phyloP scores from a whole-genome alignment of 2,888 invertebrate species.

The Oithona nana region DNA sequence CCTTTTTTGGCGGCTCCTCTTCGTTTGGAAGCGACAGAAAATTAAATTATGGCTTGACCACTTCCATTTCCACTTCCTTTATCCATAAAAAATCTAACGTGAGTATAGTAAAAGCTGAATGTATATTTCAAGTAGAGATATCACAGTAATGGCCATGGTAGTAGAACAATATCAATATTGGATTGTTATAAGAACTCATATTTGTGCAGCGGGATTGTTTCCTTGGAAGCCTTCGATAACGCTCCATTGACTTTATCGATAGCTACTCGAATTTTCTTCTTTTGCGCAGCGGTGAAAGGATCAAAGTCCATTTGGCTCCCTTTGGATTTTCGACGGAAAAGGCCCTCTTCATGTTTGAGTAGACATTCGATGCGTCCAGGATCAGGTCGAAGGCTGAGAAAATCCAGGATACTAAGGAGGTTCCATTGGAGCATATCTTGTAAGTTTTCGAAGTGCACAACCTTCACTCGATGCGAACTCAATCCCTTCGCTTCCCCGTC shows the following conservation, averaged over 20 bases:
- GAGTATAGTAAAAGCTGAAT: too few species aligned
- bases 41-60: too few species aligned
- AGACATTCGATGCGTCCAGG: constrained; percentile 18
- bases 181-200: constrained; percentile 19
- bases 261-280: constrained; percentile 18
- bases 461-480: constrained; percentile 16
- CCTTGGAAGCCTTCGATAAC: constrained; percentile 9
- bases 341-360: constrained; percentile 17
- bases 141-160: too few species aligned
- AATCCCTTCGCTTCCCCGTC: background rate
- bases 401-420: constrained; percentile 18
- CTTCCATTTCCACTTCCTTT: too few species aligned
- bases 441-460: constrained; percentile 20
- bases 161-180: too few species aligned
- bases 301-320: constrained; percentile 12
- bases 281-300: constrained; percentile 19
- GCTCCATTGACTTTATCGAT: constrained; percentile 17
- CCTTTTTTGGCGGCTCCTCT: too few species aligned
- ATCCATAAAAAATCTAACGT: too few species aligned
- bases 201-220: constrained; percentile 17
- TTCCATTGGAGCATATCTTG: constrained; percentile 16
- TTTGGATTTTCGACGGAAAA: constrained; percentile 18
- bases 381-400: constrained; percentile 18
- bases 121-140: too few species aligned
- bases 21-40: too few species aligned